Evolutionary conservation across 1,140 invertebrate species (phyloP).

Genomic region (Atta colombica): DNA sequence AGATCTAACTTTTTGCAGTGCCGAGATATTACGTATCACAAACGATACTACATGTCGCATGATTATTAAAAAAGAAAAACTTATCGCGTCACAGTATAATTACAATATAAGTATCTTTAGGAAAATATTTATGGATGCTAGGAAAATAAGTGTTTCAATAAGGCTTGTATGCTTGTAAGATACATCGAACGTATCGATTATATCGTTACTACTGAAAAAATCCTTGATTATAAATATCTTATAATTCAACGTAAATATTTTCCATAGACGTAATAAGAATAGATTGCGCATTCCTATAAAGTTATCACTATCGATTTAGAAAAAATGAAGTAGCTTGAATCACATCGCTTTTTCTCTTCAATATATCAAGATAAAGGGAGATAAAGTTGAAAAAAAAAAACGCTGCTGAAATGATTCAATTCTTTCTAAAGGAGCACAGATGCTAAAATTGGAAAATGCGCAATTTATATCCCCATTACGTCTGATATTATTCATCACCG

Average conservation of each 20-base stretch:
- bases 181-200: background rate
- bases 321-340: too few species aligned
- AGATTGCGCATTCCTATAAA: too few species aligned
- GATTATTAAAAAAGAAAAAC: conserved; percentile 15
- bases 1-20: background rate
- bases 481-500: background rate
- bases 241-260: background rate
- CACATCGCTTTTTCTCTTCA: too few species aligned
- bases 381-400: too few species aligned
- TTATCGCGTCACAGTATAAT: conserved; percentile 30
- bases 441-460: too few species aligned
- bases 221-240: background rate
- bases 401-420: too few species aligned
- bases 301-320: too few species aligned
- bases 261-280: too few species aligned
- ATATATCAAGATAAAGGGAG: too few species aligned
- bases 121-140: conserved; percentile 17
- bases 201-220: background rate
- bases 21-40: conserved; percentile 4
- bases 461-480: too few species aligned
- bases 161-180: background rate
- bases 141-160: conserved; percentile 14
- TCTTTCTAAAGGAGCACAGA: too few species aligned
- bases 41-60: background rate
- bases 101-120: conserved; percentile 33